Evolutionary conservation across 2,113 vertebrate species (phyloP), one percentile per base, ranked within the genome.

Genomic region (Muntiacus muntjak): DNA sequence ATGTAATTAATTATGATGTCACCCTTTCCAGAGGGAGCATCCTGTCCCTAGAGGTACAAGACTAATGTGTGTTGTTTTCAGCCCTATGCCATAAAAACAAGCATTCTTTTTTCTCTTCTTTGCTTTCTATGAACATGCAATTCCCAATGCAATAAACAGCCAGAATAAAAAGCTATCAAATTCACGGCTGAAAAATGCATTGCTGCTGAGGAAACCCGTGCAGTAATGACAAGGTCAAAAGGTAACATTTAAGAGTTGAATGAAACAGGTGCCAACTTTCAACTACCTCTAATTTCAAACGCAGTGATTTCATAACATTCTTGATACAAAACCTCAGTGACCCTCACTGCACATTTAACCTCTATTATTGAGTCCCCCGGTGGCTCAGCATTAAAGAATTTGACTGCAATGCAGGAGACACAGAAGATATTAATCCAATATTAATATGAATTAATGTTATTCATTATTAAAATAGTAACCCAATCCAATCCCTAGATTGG

Each of bases 1-100:
- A 60, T 95, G 82, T 95, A 98, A 98, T 98, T 98, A 98, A 99
- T 98, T 98, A 98, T 87, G 26, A 97, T 97, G 97, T 98, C 98
- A 99, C 3, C 54, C 57, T 96, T 83, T 97, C 92, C 55, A 87
- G 62, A 97, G 91, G 6, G 62, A 87, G 67, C 87, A 98, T 81
- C 60, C 30, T 87, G 74, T 95, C 94, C 96, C 91, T 58, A 96
- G 74, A 97, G 92, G 50, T 40, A 60, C 12, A 0, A 0, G 97
- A 79, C 33, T 79, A 97, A 19, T 1, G 33, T 36, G 2, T 64
- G 52, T 21, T 93, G 67, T 87, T 98, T 95, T 96, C 93, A 95
- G 58, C 36, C 50, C 89, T 94, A 47, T 86, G 16, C 71, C 47
- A 87, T 95, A 87, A 95, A 95, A 97, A 16, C 83, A 95, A 91